phyloP scores from a whole-genome alignment of 2,797 vertebrate genomes.

The Parotocinclus haroldoi region DNA sequence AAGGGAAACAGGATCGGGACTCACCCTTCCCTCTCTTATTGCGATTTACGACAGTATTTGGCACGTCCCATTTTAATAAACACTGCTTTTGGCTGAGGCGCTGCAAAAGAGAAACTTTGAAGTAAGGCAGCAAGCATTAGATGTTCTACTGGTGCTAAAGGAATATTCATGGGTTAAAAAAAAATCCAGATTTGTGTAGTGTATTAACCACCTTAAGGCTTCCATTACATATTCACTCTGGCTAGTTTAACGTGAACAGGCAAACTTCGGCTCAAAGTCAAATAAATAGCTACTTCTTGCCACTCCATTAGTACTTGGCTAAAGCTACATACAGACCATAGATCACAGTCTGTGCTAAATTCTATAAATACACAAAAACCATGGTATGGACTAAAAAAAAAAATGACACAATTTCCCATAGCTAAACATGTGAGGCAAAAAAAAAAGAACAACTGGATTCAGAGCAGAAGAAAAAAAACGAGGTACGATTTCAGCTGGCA shows the following conservation, averaged over 20 bases:
- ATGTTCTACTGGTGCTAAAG: too few relatives aligned
- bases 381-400: not conserved
- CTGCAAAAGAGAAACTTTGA: conserved; percentile 1
- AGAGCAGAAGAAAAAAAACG: conserved; percentile 5
- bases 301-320: conserved; percentile 15
- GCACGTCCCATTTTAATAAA: conserved; percentile 44
- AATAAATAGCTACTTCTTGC: conserved; percentile 25
- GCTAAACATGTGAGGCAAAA: not conserved
- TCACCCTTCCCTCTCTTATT: conserved; percentile 6
- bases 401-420: conserved; percentile 1
- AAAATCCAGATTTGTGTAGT: too few relatives aligned
- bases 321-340: not conserved
- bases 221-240: too few relatives aligned
- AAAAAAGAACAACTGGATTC: not conserved
- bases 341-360: conserved; percentile 1
- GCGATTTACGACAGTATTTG: conserved; percentile 36
- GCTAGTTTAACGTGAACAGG: conserved; percentile 2
- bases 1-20: conserved; percentile 21
- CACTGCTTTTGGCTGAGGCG: conserved; percentile 26
- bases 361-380: conserved; percentile 7
- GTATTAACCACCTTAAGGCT: too few relatives aligned
- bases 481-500: not conserved
- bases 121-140: conserved; percentile 7
- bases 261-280: conserved; percentile 21
- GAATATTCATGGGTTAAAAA: too few relatives aligned